Base-by-base conservation (phyloP, 2,113 vertebrate genomes). In the Embiotoca jacksoni region DNA sequence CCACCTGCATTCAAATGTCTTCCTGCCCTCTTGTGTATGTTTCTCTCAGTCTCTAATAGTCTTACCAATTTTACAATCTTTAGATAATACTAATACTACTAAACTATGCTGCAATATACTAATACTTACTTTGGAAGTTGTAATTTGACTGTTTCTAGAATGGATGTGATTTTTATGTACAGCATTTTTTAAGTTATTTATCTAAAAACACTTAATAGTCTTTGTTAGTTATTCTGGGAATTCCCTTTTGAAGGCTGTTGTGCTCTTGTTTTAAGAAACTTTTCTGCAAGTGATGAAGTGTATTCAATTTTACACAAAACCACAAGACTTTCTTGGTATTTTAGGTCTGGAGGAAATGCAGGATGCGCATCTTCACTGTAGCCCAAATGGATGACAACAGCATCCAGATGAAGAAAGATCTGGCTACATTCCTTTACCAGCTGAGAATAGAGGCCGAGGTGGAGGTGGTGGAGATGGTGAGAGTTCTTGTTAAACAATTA, bases 321-420 rank as follows among this genome's bases (percentile, higher is more conserved):
- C 9, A 49, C 35, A 36, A 33, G 5, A 14, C 13, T 72, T 49
- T 58, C 7, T 72, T 53, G 85, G 66, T 10, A 4, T 76, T 83
- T 71, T 70, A 99, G 98, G 98, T 99, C 54, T 99, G 98, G 98
- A 96, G 96, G 80, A 99, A 99, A 87, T 99, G 98, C 89, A 96
- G 94, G 81, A 99, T 99, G 97, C 95, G 98, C 11, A 99, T 99
- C 84, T 99, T 99, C 88, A 99, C 98, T 0, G 98, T 99, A 16
- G 98, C 98, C 69, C 98, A 99, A 90, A 98, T 99, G 97, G 97
- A 99, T 1, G 98, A 99, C 90, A 99, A 99, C 86, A 99, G 98
- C 83, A 99, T 99, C 84, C 98, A 99, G 92, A 99, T 99, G 98
- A 99, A 99, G 92, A 99, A 99, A 72, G 98, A 99, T 69, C 92